Conservation (phyloP, 2,888 invertebrate genomes). For the Archips crataeganus region DNA sequence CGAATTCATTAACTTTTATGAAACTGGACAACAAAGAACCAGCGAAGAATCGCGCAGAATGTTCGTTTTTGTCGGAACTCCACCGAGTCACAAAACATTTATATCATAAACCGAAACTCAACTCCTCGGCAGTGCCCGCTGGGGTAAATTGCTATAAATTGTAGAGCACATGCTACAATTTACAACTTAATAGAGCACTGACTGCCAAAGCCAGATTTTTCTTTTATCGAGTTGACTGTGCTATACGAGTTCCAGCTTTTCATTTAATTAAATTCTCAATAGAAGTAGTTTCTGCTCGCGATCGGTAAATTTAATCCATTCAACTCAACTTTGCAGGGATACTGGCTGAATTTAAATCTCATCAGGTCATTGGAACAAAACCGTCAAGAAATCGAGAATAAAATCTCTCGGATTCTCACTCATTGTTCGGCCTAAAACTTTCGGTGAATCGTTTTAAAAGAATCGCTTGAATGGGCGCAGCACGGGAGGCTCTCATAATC, state of each 20-base stretch:
- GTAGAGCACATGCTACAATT: slow-evolving; percentile 33
- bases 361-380: slow-evolving; percentile 19
- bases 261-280: slow-evolving; percentile 16
- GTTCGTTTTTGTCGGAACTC: slow-evolving; percentile 1
- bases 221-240: slow-evolving; percentile 23
- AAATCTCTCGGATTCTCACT: slow-evolving; percentile 4
- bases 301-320: slow-evolving; percentile 1
- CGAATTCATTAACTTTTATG: slow-evolving; percentile 15
- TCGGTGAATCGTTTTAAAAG: slow-evolving; percentile 34
- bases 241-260: slow-evolving; percentile 1
- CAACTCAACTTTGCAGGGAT: slow-evolving; percentile 2
- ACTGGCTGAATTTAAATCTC: slow-evolving; percentile 18
- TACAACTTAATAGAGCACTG: slow-evolving; percentile 23
- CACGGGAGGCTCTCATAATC: slow-evolving; percentile 21
- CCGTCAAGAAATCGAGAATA: slow-evolving; percentile 21
- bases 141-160: slow-evolving; percentile 29
- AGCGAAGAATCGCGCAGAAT: slow-evolving; percentile 10
- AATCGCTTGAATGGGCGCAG: slow-evolving; percentile 19
- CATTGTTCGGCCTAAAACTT: slow-evolving; percentile 22
- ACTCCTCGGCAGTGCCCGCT: background rate
- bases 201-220: slow-evolving; percentile 31
- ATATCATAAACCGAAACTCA: slow-evolving; percentile 1
- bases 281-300: slow-evolving; percentile 1
- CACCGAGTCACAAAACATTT: slow-evolving; percentile 19
- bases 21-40: slow-evolving; percentile 6